phyloP scores from a whole-genome alignment of 2,797 vertebrate genomes.

The Pyrocephalus nanus region DNA sequence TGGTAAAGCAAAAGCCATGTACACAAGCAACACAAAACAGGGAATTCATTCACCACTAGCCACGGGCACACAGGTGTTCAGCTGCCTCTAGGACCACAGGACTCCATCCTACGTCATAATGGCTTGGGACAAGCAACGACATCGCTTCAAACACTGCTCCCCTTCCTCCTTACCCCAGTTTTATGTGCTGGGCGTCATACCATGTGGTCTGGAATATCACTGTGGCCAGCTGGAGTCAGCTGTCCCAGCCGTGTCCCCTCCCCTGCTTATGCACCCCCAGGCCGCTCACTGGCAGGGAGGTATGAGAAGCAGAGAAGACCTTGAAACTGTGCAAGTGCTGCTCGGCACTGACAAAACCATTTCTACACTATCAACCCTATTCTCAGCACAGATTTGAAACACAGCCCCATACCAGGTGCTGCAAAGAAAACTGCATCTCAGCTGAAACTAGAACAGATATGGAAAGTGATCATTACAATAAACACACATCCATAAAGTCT shows the following conservation, averaged over 20 bases:
- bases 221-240: background rate
- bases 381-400: background rate
- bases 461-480: background rate
- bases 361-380: background rate
- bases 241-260: background rate
- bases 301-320: background rate
- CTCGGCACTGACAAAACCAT: background rate
- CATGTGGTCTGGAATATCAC: background rate
- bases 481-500: background rate
- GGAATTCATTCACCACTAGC: background rate
- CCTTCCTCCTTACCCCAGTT: background rate
- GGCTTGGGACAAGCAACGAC: background rate
- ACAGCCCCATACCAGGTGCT: background rate
- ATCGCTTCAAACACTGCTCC: accelerated
- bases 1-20: background rate
- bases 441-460: background rate
- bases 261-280: background rate
- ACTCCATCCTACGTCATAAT: accelerated
- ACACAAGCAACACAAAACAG: background rate
- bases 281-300: background rate
- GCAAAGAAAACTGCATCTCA: background rate
- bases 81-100: background rate
- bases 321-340: background rate
- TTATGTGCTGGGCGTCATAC: background rate
- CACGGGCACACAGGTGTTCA: background rate